Percentiles rank a stretch among this genome's conserved stretches.
phyloP scores from a whole-genome alignment of 2,888 invertebrate genomes.

The Platypus cylindrus region DNA sequence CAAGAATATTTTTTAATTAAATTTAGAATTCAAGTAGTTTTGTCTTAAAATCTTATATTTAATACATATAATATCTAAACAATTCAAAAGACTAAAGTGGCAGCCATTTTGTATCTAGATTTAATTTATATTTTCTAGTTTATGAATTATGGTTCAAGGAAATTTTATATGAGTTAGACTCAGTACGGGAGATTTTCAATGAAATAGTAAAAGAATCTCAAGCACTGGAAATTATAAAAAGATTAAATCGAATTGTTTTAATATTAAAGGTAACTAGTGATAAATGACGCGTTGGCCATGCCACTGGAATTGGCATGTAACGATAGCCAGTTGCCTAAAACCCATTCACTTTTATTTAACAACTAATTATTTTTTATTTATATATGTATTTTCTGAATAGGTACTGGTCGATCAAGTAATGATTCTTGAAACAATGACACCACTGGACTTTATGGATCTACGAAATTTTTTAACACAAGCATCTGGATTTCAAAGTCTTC shows the following conservation, averaged over 20 bases:
- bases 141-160: slow-evolving; percentile 99
- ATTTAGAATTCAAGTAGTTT: no score
- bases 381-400: slow-evolving; percentile 45
- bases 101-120: no score
- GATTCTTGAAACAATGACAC: slow-evolving; percentile 98
- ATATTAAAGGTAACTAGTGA: slow-evolving; percentile 64
- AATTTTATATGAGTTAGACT: slow-evolving; percentile 93
- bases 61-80: no score
- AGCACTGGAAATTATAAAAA: slow-evolving; percentile 83
- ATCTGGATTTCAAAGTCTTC: slow-evolving; percentile 95
- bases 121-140: slow-evolving; percentile 47
- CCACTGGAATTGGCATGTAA: no score
- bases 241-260: slow-evolving; percentile 81
- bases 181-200: slow-evolving; percentile 71
- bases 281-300: no score
- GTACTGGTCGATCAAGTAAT: slow-evolving; percentile 92
- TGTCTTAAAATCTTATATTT: no score
- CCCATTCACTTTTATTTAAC: no score
- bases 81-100: no score
- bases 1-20: no score
- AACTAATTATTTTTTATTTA: no score
- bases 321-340: no score
- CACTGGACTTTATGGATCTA: slow-evolving; percentile 97
- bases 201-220: slow-evolving; percentile 74
- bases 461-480: slow-evolving; percentile 85